Evolutionary conservation across 2,888 invertebrate species (phyloP), one percentile per base, ranked within the genome.

Genomic region (Girardia tigrina): DNA sequence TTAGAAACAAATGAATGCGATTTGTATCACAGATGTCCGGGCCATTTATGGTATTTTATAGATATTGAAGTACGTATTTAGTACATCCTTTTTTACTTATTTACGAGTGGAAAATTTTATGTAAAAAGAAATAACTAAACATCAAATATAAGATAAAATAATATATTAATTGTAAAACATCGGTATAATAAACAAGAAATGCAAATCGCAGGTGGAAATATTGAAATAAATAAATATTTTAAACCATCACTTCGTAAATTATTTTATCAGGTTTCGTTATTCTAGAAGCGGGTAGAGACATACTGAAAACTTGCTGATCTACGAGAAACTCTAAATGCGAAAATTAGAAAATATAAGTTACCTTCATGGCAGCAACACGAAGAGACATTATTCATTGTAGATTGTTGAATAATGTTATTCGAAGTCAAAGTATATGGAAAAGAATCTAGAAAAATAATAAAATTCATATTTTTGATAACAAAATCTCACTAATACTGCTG

Each of bases 241-340:
- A 56, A 56, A 56, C 56, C 56, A 56, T 56, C 2, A 56, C 56
- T 56, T 56, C 56, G 56, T 56, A 56, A 12, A 56, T 56, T 6
- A 56, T 56, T 56, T 56, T 56, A 56, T 56, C 56, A 2, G 56
- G 56, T 56, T 56, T 56, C 56, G 23, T 6, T 56, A 23, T 20
- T n/a, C 23, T 56, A 56, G 56, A 56, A 56, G 56, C 56, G 56
- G 56, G 56, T 56, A 56, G 56, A 56, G 56, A 56, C 56, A 56
- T 56, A 56, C 56, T 56, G 56, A 56, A 56, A 20, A 56, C 56
- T 56, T 56, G 56, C 56, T 56, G 56, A 56, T 56, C 56, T 56
- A 56, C 20, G 56, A 56, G 56, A 56, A 56, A 56, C 23, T 20
- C 23, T 56, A 56, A 56, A 12, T 4, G 23, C 23, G n/a, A 12